Evolutionary conservation across 2,113 vertebrate genomes (phyloP).

Genomic region (Phocoena phocoena): DNA sequence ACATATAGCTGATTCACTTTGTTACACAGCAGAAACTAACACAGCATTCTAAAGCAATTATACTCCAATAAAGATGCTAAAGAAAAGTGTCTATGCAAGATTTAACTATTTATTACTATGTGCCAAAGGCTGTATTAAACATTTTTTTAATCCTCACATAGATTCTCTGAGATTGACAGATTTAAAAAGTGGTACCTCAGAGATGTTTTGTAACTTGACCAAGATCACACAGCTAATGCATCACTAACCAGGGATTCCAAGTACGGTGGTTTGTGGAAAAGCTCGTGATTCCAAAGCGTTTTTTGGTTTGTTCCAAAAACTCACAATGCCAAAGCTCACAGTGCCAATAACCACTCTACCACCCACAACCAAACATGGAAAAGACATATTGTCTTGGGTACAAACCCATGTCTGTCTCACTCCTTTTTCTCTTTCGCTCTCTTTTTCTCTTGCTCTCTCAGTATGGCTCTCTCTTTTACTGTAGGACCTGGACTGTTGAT

Average conservation of each 20-base stretch:
- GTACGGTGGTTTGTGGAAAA: no score
- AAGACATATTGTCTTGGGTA: not conserved
- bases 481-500: not conserved
- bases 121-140: not conserved
- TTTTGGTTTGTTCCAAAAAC: no score
- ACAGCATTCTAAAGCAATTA: no score
- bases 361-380: not conserved
- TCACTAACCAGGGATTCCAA: not conserved
- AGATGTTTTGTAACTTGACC: not conserved
- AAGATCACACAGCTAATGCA: not conserved
- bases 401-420: not conserved
- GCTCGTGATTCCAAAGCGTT: no score
- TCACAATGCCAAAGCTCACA: no score
- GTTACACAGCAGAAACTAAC: no score
- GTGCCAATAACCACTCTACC: not conserved
- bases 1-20: no score
- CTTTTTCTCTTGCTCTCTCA: not conserved
- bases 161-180: not conserved
- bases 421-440: not conserved
- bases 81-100: not conserved
- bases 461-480: not conserved
- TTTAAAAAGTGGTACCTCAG: not conserved
- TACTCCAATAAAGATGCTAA: no score
- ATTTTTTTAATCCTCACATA: not conserved
- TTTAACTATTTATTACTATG: not conserved